Evolutionary conservation across 2,888 invertebrate species (phyloP).

Genomic region (Mythimna lalbum): DNA sequence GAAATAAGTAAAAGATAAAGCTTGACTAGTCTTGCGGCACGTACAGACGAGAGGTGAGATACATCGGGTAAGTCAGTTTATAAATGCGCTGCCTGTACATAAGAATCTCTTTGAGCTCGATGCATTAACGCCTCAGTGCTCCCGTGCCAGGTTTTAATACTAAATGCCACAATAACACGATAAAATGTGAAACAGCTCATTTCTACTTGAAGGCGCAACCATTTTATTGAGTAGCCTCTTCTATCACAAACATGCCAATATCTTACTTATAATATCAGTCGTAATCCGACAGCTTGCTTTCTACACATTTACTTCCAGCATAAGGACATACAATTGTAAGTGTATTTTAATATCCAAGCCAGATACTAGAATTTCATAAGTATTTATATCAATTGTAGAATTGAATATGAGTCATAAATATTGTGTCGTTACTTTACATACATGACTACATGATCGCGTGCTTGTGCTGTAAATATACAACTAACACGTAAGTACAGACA

Average conservation of each 20-base stretch:
- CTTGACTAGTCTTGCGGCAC: slow-evolving; percentile 68
- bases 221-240: slow-evolving; percentile 65
- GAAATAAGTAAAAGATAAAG: slow-evolving; percentile 43
- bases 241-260: slow-evolving; percentile 77
- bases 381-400: slow-evolving; percentile 24
- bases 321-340: slow-evolving; percentile 7
- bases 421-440: slow-evolving; percentile 21
- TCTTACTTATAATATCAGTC: slow-evolving; percentile 75
- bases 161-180: slow-evolving; percentile 79
- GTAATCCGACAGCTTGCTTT: slow-evolving; percentile 67
- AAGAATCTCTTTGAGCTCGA: slow-evolving; percentile 56
- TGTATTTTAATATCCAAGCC: slow-evolving; percentile 16
- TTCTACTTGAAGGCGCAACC: slow-evolving; percentile 64
- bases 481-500: slow-evolving; percentile 35
- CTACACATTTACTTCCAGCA: slow-evolving; percentile 36
- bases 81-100: slow-evolving; percentile 44
- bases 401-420: slow-evolving; percentile 30
- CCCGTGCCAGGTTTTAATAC: slow-evolving; percentile 74
- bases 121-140: slow-evolving; percentile 61
- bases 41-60: slow-evolving; percentile 43
- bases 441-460: slow-evolving; percentile 48
- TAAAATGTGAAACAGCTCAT: slow-evolving; percentile 67
- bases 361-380: slow-evolving; percentile 30
- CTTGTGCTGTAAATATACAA: slow-evolving; percentile 34
- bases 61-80: slow-evolving; percentile 25